Evolutionary conservation across 2,113 vertebrate genomes (phyloP).

Genomic region (Ailurus styani): DNA sequence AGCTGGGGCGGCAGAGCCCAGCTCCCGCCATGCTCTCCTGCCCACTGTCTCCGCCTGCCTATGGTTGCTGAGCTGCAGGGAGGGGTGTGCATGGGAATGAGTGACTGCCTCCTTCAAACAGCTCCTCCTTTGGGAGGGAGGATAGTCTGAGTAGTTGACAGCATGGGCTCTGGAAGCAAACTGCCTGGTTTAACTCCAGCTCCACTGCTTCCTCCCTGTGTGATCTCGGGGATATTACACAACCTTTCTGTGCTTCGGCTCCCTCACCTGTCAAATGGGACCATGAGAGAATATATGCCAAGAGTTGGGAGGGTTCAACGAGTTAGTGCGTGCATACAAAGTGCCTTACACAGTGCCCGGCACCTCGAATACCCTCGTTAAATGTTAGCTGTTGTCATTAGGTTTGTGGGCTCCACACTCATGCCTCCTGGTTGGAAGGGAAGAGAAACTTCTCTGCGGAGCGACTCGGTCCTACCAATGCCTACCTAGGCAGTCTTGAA

Average conservation of each 20-base stretch:
- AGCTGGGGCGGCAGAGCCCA: neutral
- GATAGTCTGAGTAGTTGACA: neutral
- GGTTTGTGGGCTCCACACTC: neutral
- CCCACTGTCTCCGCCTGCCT: fast-evolving
- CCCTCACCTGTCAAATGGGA: neutral
- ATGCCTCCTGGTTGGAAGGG: neutral
- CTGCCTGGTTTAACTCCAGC: neutral
- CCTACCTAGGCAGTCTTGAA: neutral
- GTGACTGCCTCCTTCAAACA: neutral
- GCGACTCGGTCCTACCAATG: neutral
- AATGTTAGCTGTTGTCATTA: neutral
- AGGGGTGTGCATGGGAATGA: too few relatives aligned
- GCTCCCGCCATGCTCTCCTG: neutral
- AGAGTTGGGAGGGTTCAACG: neutral
- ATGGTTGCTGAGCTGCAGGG: neutral
- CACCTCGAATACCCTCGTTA: neutral
- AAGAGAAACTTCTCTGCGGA: neutral
- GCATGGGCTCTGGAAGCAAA: neutral
- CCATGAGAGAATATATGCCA: neutral
- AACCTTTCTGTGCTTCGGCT: neutral
- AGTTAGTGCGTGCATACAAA: neutral
- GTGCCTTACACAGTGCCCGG: neutral
- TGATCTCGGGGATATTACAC: neutral
- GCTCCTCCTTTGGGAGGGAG: neutral
- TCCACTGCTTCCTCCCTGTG: neutral